These are phyloP conservation scores for Phalacrocorax aristotelis DNA, from an alignment of 2,113 vertebrate species.

Conservation along the genomic window DNA sequence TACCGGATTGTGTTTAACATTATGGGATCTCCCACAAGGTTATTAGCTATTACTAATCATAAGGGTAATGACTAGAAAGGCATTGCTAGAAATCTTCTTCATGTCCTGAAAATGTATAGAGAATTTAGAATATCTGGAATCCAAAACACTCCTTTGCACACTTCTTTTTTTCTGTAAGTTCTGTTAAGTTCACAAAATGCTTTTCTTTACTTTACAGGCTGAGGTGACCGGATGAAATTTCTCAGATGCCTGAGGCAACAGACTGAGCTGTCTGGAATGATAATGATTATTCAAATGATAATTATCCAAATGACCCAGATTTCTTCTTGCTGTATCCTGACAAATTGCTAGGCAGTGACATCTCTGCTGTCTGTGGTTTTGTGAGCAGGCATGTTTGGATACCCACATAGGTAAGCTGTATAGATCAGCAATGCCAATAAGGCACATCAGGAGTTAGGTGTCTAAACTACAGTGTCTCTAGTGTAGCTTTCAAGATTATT, in stretches of 20 bases:
- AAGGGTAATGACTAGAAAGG: neutral
- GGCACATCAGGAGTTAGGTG: neutral
- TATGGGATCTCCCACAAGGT: neutral
- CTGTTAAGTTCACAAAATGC: neutral
- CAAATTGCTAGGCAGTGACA: neutral
- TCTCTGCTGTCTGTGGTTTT: neutral
- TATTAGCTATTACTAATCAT: neutral
- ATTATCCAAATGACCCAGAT: slow-evolving; percentile 53
- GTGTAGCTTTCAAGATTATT: neutral
- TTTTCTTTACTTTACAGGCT: neutral
- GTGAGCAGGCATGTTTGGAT: neutral
- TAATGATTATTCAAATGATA: slow-evolving; percentile 52
- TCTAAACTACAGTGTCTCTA: neutral
- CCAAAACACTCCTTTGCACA: neutral
- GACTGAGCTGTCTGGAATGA: slow-evolving; percentile 43
- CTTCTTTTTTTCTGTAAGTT: neutral
- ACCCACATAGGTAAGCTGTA: neutral
- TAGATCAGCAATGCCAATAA: neutral
- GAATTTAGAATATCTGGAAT: neutral
- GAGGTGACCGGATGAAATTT: neutral
- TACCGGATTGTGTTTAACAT: neutral
- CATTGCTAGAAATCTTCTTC: neutral
- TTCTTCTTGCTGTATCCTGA: slow-evolving; percentile 19
- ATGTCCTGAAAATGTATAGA: neutral
- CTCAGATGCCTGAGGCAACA: slow-evolving; percentile 32